Evolutionary conservation across 1,140 invertebrate species (phyloP).

Genomic region (Goniozus legneri): DNA sequence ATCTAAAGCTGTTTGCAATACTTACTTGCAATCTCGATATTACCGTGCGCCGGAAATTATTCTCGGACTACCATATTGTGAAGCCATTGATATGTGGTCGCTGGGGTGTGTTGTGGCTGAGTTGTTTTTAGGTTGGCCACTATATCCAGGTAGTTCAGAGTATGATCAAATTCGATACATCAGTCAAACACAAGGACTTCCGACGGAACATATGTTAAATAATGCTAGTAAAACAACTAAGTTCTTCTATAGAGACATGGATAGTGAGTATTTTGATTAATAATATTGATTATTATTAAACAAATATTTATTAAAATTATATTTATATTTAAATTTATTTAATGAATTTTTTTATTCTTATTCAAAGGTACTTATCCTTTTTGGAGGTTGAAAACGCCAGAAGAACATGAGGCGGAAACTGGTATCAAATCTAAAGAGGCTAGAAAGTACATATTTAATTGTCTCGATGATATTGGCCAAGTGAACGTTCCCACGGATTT

Average conservation of each 20-base stretch:
- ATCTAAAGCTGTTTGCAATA: slow-evolving; percentile 98
- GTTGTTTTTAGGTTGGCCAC: slow-evolving; percentile 97
- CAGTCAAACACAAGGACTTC: slow-evolving; percentile 88
- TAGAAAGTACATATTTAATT: slow-evolving; percentile 99
- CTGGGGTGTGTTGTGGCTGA: slow-evolving; percentile 99
- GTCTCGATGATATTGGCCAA: slow-evolving; percentile 96
- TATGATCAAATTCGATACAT: slow-evolving; percentile 98
- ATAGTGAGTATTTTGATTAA: slow-evolving; percentile 62
- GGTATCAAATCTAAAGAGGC: slow-evolving; percentile 99
- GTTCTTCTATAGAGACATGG: slow-evolving; percentile 97
- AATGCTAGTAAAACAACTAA: slow-evolving; percentile 97
- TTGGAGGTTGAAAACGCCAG: slow-evolving; percentile 96
- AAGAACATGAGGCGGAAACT: slow-evolving; percentile 97
- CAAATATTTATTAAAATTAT: background rate
- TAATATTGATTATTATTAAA: too few species aligned
- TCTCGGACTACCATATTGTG: slow-evolving; percentile 95
- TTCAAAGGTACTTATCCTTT: slow-evolving; percentile 80
- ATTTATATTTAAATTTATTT: background rate
- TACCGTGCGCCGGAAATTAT: slow-evolving; percentile 99
- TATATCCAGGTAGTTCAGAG: slow-evolving; percentile 99
- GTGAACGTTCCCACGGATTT: slow-evolving; percentile 97
- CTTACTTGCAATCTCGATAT: slow-evolving; percentile 98
- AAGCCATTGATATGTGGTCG: slow-evolving; percentile 99
- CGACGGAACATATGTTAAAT: slow-evolving; percentile 98
- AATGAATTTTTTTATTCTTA: background rate